Evolutionary conservation across 1,140 invertebrate species (phyloP).

Genomic region (Ectropis grisescens): DNA sequence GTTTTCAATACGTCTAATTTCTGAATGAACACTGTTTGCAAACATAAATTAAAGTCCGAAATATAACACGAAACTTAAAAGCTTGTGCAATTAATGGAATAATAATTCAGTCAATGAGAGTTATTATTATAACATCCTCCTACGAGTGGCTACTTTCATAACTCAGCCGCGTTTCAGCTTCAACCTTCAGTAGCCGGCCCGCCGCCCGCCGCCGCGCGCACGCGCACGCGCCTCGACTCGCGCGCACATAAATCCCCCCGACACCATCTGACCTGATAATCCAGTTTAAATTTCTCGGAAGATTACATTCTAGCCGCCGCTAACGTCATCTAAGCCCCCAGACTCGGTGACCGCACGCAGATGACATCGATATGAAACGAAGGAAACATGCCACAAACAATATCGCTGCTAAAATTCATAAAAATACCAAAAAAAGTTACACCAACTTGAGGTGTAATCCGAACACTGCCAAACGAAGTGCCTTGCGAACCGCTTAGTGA

Average conservation of each 20-base stretch:
- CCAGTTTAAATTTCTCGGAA: slow-evolving; percentile 19
- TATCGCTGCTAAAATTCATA: slow-evolving; percentile 53
- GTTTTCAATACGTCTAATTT: too few relatives aligned
- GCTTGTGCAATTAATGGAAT: too few relatives aligned
- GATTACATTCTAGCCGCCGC: slow-evolving; percentile 7
- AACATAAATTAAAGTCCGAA: too few relatives aligned
- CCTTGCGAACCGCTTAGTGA: slow-evolving; percentile 44
- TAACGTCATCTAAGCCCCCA: background rate
- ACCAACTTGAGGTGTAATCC: slow-evolving; percentile 26
- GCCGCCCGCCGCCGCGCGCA: too few relatives aligned
- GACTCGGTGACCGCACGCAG: slow-evolving; percentile 3
- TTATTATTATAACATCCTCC: too few relatives aligned
- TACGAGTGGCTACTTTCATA: too few relatives aligned
- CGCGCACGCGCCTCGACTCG: too few relatives aligned
- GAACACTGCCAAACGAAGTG: slow-evolving; percentile 46
- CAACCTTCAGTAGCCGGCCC: too few relatives aligned
- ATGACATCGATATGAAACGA: slow-evolving; percentile 31
- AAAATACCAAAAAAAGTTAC: slow-evolving; percentile 57
- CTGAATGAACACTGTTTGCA: too few relatives aligned
- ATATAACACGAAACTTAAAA: too few relatives aligned
- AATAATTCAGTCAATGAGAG: too few relatives aligned
- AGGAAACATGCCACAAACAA: slow-evolving; percentile 55
- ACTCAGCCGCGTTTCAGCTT: too few relatives aligned
- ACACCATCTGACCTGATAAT: slow-evolving; percentile 19
- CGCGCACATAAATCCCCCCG: slow-evolving; percentile 16